Base-by-base conservation (phyloP, 2,888 invertebrate species). In the Apamea anceps region DNA sequence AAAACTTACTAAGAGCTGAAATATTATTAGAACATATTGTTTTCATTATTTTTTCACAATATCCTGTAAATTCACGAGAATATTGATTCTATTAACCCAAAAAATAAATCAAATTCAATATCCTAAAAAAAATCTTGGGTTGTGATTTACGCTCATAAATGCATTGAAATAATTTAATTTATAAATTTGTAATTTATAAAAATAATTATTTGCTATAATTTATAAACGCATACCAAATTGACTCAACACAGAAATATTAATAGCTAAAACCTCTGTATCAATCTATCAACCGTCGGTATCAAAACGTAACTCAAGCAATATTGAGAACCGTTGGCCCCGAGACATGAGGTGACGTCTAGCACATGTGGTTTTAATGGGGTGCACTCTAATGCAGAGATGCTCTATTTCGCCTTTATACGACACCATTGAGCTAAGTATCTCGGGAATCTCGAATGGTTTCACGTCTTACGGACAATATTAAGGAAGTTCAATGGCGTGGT, bases 281-380 rank as follows among this genome's bases (percentile, higher is more conserved):
- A 25, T 12, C 12, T 15, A 60, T 51, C 68, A 83, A 74, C 25
- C 25, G 28, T 45, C 57, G 79, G 12, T 75, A 82, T 79, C 80
- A 81, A 81, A 75, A 75, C 25, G 54, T 82, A 66, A 83, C 74
- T 71, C 45, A 76, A 75, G 77, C 85, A 85, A 87, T 80, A 85
- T 93, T 93, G 94, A 88, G 94, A 92, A 91, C 66, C 92, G 80
- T 60, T 90, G 91, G 78, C 79, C 77, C 75, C 80, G 85, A 90
- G 93, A 92, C 90, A 89, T 84, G 92, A 91, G 90, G 93, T 94
- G 95, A 95, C 93, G 93, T 91, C 92, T 92, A 91, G 92, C 94
- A 94, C 95, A 95, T 95, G 95, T 96, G 96, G 94, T 94, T 94
- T 95, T 95, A 96, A 96, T 96, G 94, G 95, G 93, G 90, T 96